Percentiles rank a stretch among this genome's conserved stretches.
Conservation (phyloP, 2,797 vertebrate species). For the Alca torda region DNA sequence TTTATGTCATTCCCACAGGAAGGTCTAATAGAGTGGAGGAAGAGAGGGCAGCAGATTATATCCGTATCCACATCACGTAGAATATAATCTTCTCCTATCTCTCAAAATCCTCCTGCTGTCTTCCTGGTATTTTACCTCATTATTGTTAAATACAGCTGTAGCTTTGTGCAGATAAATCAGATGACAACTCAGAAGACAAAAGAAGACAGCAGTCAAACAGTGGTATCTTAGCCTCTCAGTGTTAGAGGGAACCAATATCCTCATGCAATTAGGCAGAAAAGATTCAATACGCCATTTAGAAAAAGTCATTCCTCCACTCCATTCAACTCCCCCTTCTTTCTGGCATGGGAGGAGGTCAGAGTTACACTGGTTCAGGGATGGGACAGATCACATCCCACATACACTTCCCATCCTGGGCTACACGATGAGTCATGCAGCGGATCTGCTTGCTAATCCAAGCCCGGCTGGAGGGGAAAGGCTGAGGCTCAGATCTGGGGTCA, state of each 20-base stretch:
- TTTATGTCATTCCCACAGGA: background rate
- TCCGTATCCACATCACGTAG: background rate
- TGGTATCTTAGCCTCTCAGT: background rate
- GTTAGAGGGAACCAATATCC: background rate
- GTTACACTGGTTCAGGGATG: background rate
- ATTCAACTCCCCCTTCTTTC: background rate
- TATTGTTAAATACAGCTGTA: background rate
- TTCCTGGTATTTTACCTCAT: background rate
- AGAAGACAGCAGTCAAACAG: background rate
- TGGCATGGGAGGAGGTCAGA: background rate
- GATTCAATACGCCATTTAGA: background rate
- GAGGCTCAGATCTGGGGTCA: background rate
- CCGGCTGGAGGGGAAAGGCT: background rate
- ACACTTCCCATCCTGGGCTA: background rate
- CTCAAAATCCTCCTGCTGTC: background rate
- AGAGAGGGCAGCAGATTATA: background rate
- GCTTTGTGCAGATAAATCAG: background rate
- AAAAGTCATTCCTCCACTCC: background rate
- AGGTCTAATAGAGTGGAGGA: background rate
- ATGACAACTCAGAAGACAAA: background rate
- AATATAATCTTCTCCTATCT: background rate
- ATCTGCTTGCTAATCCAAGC: background rate
- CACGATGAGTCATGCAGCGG: rapidly evolving
- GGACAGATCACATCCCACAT: background rate
- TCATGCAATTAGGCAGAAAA: background rate